Conservation (phyloP, 2,113 vertebrate genomes). For the Hippocampus mohnikei region DNA sequence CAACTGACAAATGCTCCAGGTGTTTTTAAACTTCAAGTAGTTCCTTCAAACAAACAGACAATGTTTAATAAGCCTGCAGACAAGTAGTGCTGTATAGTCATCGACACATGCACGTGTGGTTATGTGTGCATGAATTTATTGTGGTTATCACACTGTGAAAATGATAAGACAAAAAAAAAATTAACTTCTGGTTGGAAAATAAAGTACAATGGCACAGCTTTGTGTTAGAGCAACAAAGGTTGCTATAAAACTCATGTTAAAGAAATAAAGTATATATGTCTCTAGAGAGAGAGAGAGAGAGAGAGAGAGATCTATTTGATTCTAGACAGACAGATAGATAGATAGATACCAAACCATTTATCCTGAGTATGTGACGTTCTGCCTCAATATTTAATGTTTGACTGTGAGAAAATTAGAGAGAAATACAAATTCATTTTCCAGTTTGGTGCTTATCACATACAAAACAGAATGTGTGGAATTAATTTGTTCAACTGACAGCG, state of each 20-base stretch:
- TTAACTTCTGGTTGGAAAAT: background rate
- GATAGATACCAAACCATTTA: background rate
- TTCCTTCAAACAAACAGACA: background rate
- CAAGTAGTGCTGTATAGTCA: background rate
- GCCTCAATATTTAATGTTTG: background rate
- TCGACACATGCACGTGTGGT: background rate
- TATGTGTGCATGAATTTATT: background rate
- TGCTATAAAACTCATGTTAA: background rate
- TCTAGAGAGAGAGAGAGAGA: rapidly evolving
- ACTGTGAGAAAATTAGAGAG: background rate
- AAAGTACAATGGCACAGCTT: background rate
- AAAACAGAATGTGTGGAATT: background rate
- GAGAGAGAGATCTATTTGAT: too few species aligned
- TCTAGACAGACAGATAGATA: too few species aligned
- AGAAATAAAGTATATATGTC: too few species aligned
- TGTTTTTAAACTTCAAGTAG: background rate
- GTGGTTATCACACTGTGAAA: background rate
- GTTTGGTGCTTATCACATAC: background rate
- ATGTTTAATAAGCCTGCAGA: background rate
- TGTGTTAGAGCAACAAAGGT: background rate
- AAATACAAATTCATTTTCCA: background rate
- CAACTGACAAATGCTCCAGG: background rate
- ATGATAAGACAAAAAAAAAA: background rate
- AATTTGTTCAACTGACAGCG: conserved; percentile 22
- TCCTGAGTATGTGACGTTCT: background rate